A percentile compares a stretch with the other conserved stretches of the same genome.
Conservation (phyloP, 1,140 invertebrate species). For the Chironomus striatipennis region DNA sequence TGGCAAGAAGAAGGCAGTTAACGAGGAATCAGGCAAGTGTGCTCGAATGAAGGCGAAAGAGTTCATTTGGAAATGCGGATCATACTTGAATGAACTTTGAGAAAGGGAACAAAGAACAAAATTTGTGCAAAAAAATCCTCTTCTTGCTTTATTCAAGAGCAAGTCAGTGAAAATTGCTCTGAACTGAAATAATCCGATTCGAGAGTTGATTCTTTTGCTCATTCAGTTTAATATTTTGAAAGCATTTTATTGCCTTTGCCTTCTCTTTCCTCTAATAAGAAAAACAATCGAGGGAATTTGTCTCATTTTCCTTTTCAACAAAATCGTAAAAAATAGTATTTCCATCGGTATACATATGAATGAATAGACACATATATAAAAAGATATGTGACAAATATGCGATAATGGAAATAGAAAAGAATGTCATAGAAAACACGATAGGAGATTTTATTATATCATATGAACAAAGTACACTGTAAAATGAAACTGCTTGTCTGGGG, state of each 20-base stretch:
- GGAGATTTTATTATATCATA: neutral
- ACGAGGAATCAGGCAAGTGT: no score
- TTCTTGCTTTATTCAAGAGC: neutral
- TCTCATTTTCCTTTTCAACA: neutral
- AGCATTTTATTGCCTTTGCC: neutral
- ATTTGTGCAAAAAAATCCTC: neutral
- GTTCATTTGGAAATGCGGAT: slow-evolving; percentile 1
- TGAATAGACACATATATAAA: neutral
- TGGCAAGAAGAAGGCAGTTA: neutral
- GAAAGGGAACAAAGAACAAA: neutral
- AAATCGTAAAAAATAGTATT: slow-evolving; percentile 1
- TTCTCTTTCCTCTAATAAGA: neutral
- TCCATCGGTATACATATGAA: neutral
- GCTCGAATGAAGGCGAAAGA: neutral
- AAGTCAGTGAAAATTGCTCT: neutral
- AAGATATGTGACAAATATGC: neutral
- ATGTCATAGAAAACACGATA: neutral
- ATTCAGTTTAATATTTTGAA: slow-evolving; percentile 6
- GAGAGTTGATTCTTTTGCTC: neutral
- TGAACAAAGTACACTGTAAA: neutral
- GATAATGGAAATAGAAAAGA: neutral
- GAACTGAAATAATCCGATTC: slow-evolving; percentile 12
- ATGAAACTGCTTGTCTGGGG: no score
- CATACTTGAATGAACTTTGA: slow-evolving; percentile 2
- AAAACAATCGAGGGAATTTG: slow-evolving; percentile 8